Base-by-base conservation (phyloP, 2,888 invertebrate species). In the Piscicola geometra region DNA sequence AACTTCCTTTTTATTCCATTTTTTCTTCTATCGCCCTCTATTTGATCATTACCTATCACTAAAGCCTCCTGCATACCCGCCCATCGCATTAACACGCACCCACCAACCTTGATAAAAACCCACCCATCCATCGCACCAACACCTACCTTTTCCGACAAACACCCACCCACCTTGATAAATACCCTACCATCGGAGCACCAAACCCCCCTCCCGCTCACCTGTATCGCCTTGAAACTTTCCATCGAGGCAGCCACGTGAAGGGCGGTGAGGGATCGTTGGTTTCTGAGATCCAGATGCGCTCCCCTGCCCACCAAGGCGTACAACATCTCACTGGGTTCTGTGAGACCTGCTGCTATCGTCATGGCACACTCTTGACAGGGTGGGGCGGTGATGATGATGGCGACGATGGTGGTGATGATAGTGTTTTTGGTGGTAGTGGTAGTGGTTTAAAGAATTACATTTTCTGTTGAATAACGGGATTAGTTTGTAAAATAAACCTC, bases 291-390 rank as follows among this genome's bases (percentile, higher is more conserved):
- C 80, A 99, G 87, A 79, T 98, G 89, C 1, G 98, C 97, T 25
- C 99, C 99, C 18, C 98, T 98, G 85, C 96, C 96, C 52, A 98
- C 94, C 80, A 99, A 88, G 0, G 94, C 91, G 84, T 98, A 93
- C 77, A 99, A 89, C 86, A 96, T 93, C 47, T 84, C 82, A 64
- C 91, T 90, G 60, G 95, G 92, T 82, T 92, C 91, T 84, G 92
- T 92, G 83, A 93, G 89, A 78, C 91, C 90, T 0, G 94, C 92
- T 28, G 96, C 95, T 82, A 97, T 88, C n/a, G 95, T 93, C 82
- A 99, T 86, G 0, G 98, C 98, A 28, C 97, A 98, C 87, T 99
- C 99, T 93, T n/a, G n/a, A n/a, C n/a, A n/a, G n/a, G n/a, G n/a
- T n/a, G n/a, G n/a, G n/a, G n/a, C n/a, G n/a, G n/a, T n/a, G n/a